Evolutionary conservation across 1,140 invertebrate species (phyloP).

Genomic region (Anthonomus grandis): DNA sequence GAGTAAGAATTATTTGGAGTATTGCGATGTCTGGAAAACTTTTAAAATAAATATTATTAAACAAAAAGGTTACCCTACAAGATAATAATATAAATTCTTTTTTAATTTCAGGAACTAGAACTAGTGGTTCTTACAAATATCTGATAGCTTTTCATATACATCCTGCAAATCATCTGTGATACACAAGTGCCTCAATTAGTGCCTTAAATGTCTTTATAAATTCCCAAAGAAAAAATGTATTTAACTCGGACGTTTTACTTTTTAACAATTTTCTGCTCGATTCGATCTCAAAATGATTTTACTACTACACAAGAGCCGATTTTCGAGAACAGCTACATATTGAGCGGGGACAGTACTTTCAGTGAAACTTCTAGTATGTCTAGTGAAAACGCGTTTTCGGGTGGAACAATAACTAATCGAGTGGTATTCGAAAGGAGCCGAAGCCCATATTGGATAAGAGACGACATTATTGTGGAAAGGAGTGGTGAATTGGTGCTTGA

Average conservation of each 20-base stretch:
- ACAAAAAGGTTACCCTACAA: too few species aligned
- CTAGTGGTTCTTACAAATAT: too few species aligned
- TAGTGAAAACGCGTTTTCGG: conserved; percentile 53
- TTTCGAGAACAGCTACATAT: not conserved
- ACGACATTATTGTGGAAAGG: conserved; percentile 76
- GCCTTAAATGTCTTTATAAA: not conserved
- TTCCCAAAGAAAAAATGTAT: not conserved
- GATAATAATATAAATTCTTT: too few species aligned
- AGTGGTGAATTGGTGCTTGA: conserved; percentile 75
- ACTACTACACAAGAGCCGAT: not conserved
- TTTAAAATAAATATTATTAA: too few species aligned
- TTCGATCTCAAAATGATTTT: not conserved
- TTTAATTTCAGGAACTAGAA: too few species aligned
- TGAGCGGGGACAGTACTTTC: not conserved
- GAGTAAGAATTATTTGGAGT: too few species aligned
- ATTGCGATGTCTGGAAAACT: too few species aligned
- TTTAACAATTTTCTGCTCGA: not conserved
- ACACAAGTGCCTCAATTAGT: not conserved
- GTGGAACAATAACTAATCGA: conserved; percentile 57
- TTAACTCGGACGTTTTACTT: conserved; percentile 1
- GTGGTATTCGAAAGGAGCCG: conserved; percentile 55
- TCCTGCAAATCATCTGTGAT: too few species aligned
- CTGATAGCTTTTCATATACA: too few species aligned
- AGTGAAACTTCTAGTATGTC: not conserved
- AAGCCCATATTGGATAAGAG: conserved; percentile 74